phyloP scores from a whole-genome alignment of 2,888 invertebrate species.

The Salpingus planirostris region DNA sequence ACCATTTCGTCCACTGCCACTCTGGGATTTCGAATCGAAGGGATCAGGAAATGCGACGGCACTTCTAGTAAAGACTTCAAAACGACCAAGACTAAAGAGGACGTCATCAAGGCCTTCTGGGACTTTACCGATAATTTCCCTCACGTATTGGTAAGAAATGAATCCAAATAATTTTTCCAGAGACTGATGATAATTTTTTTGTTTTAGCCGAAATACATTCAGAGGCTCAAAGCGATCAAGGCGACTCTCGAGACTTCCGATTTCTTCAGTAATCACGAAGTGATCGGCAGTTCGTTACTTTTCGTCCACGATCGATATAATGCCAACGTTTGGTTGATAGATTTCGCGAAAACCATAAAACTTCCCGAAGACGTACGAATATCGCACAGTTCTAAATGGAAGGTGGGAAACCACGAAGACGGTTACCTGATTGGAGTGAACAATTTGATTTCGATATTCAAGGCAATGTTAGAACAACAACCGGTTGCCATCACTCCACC shows the following conservation, averaged over 20 bases:
- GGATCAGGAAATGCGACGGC: constrained; percentile 81
- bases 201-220: constrained; percentile 71
- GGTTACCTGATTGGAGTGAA: constrained; percentile 89
- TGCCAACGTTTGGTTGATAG: constrained; percentile 94
- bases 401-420: constrained; percentile 93
- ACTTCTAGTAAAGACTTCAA: constrained; percentile 93
- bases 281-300: constrained; percentile 85
- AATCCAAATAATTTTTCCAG: not conserved
- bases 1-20: constrained; percentile 96
- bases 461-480: constrained; percentile 48
- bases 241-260: constrained; percentile 74
- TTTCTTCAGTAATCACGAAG: constrained; percentile 88
- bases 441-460: constrained; percentile 80
- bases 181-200: constrained; percentile 16
- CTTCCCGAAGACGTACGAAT: constrained; percentile 67
- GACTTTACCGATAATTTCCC: constrained; percentile 75
- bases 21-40: constrained; percentile 94
- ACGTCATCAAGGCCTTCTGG: constrained; percentile 69
- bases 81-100: constrained; percentile 78
- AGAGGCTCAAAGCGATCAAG: constrained; percentile 76
- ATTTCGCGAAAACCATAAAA: constrained; percentile 90
- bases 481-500: constrained; percentile 36
- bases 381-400: constrained; percentile 78
- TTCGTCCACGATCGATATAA: constrained; percentile 87
- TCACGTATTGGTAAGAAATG: constrained; percentile 62